These are phyloP conservation scores for Drosophila niveifrons DNA, from an alignment of 2,888 invertebrate species.

Conservation along the genomic window DNA sequence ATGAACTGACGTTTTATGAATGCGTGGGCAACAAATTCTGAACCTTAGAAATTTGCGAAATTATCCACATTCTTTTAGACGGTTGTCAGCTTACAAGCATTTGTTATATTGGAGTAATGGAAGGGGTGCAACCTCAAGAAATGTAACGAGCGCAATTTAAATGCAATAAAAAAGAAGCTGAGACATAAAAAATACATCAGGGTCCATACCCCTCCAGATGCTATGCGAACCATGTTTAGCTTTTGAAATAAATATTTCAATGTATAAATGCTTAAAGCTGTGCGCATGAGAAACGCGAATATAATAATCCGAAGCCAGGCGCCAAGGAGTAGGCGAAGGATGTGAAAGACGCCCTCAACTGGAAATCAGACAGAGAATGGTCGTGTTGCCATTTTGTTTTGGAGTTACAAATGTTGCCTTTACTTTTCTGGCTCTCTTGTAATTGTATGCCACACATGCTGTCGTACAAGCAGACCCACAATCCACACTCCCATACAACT, in stretches of 20 bases:
- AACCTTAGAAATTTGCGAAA: conserved; percentile 33
- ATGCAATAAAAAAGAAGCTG: conserved; percentile 68
- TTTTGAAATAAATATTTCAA: conserved; percentile 62
- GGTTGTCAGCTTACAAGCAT: conserved; percentile 32
- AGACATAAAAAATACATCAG: conserved; percentile 78
- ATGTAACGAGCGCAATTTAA: conserved; percentile 76
- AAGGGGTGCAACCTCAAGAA: conserved; percentile 11
- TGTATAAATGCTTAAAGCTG: conserved; percentile 58
- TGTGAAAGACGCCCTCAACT: conserved; percentile 54
- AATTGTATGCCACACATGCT: conserved; percentile 74
- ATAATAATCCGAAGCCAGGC: conserved; percentile 70
- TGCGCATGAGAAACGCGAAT: conserved; percentile 74
- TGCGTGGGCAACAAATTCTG: conserved; percentile 9
- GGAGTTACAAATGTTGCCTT: conserved; percentile 68
- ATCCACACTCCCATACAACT: background rate
- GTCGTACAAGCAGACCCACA: conserved; percentile 66
- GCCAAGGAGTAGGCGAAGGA: conserved; percentile 36
- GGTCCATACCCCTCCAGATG: conserved; percentile 38
- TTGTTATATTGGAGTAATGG: background rate
- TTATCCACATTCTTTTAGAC: conserved; percentile 40
- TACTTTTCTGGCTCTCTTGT: conserved; percentile 51
- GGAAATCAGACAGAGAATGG: conserved; percentile 68
- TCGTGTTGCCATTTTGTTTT: conserved; percentile 72
- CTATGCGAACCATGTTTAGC: conserved; percentile 27
- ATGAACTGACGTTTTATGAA: conserved; percentile 12